Evolutionary conservation across 2,797 vertebrate species (phyloP), one percentile per base, ranked within the genome.

Genomic region (Lepidocolaptes lacrymiger): DNA sequence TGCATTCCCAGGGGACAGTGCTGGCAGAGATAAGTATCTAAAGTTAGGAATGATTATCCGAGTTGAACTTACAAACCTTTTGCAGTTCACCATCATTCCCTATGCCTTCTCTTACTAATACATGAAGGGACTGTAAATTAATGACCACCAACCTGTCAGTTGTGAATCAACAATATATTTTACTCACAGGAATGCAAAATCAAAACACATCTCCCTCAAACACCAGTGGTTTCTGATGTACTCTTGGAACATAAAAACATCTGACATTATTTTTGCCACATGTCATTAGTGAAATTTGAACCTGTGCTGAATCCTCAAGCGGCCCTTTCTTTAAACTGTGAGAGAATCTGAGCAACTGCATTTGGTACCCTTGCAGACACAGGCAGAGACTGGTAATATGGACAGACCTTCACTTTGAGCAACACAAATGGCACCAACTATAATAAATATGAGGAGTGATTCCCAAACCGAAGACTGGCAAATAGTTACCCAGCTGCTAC

Each of bases 401-500:
- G 96, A 96, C 97, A 98, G 97, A 97, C 88, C 90, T 96, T 91
- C 95, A 97, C 96, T 96, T 85, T 86, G 71, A 92, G 85, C 93
- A 87, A 94, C 89, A 61, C 85, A 97, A 95, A 96, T 95, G 96
- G 93, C 93, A 97, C 74, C 91, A 69, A 77, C 52, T 89, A 94
- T 94, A 96, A 97, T 97, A 98, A 97, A 97, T 97, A 96, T 85
- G 97, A 97, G 96, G 88, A 97, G 97, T 91, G 97, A 97, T 96
- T 98, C 97, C 97, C 97, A 97, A 97, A 97, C 79, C 76, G 66
- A 97, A 97, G 96, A 93, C 75, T 54, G 96, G 97, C 94, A 97
- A 97, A 98, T 95, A 97, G 97, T 97, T 97, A 97, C 98, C 97
- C 98, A 98, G 98, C 98, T 98, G 98, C 97, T 96, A 89, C 97